phyloP scores from a whole-genome alignment of 2,888 invertebrate genomes.

The Luffia ferchaultella region DNA sequence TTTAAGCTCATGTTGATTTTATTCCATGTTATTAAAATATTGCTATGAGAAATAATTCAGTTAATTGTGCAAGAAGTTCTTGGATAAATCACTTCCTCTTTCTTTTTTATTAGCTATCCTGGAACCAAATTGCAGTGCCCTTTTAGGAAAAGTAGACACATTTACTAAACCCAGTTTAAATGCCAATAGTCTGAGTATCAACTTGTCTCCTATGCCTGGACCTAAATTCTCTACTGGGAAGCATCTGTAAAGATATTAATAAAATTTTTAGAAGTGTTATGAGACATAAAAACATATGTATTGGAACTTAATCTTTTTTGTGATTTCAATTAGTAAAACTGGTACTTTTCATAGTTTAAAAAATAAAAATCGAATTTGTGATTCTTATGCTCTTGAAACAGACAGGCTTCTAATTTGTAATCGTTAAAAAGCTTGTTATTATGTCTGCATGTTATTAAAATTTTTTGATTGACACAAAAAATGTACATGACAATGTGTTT shows the following conservation, averaged over 20 bases:
- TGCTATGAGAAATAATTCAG: slow-evolving; percentile 14
- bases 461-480: too few species aligned
- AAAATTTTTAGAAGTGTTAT: slow-evolving; percentile 2
- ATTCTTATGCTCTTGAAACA: too few species aligned
- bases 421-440: too few species aligned
- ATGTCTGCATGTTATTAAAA: too few species aligned
- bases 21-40: slow-evolving; percentile 8
- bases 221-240: slow-evolving; percentile 65
- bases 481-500: too few species aligned
- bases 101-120: slow-evolving; percentile 92
- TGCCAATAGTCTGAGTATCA: slow-evolving; percentile 81
- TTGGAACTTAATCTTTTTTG: too few species aligned
- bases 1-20: slow-evolving; percentile 8
- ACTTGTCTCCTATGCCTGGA: slow-evolving; percentile 92
- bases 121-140: slow-evolving; percentile 97
- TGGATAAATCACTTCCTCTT: slow-evolving; percentile 82
- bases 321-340: too few species aligned
- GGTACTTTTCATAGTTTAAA: too few species aligned
- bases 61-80: slow-evolving; percentile 25
- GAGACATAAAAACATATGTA: slow-evolving; percentile 6
- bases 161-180: slow-evolving; percentile 70
- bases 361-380: too few species aligned
- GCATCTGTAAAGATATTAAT: slow-evolving; percentile 50
- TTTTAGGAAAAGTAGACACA: slow-evolving; percentile 79
- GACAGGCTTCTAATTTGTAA: too few species aligned